Base-by-base conservation (phyloP, 2,113 vertebrate genomes). In the Lamprologus lemairii region DNA sequence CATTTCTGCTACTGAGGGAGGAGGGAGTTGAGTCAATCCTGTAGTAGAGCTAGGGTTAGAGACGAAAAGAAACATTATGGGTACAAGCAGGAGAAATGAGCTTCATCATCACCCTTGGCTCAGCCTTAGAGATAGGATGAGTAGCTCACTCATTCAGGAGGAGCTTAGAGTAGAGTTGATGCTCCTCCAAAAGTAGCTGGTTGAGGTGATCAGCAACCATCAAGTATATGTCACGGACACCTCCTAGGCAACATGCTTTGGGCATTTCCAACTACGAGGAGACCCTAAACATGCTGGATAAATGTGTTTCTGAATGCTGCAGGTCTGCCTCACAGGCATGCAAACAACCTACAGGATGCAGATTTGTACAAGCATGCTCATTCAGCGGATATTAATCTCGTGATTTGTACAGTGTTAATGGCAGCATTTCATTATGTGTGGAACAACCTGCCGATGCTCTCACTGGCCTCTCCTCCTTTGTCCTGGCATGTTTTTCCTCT, bases 401-500 rank as follows among this genome's bases (percentile, higher is more conserved):
- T 37, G 75, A 86, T 81, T 80, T 42, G 33, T 7, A 60, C 47
- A 16, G 89, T 81, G 86, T 82, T 89, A 92, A 87, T 81, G 65
- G 31, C 2, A 47, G 47, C 5, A 10, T 84, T 90, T 93, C 81
- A 90, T 94, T 89, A 86, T 93, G 63, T 75, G 23, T 3, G 68
- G 58, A 89, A 90, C 85, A 94, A 88, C 53, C 17, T 17, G 31
- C 81, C 3, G 83, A 81, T 83, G 86, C 90, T 93, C 91, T 94
- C 83, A 85, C 53, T 93, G 94, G 93, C 83, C 83, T 87, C 53
- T 31, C 79, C 40, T 81, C 63, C 83, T 92, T 91, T 89, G 91
- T 90, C 89, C 92, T 92, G 89, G 68, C 96, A 63, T 92, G 92
- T 88, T 88, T 84, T 88, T 47, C 51, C 37, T 53, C 21, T 21